These are phyloP conservation scores for Liopterus haemorrhoidalis DNA, from an alignment of 2,888 invertebrate genomes.

Conservation along the genomic window DNA sequence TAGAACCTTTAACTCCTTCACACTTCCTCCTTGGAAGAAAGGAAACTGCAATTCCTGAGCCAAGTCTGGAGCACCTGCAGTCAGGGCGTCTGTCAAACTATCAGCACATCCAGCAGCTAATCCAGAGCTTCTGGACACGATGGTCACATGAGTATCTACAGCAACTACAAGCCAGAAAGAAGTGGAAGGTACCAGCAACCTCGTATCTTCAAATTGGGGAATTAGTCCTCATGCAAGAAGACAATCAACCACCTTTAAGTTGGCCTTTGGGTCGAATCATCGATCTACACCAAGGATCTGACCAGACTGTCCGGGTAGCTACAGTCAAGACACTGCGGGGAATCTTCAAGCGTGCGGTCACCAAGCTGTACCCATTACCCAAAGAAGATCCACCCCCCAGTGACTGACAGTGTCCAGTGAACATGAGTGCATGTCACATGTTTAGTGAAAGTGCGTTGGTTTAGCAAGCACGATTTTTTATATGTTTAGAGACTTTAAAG, in stretches of 20 bases:
- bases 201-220: neutral
- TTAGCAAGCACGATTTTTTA: no score
- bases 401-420: no score
- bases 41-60: neutral
- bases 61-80: neutral
- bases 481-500: no score
- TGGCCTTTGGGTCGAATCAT: neutral
- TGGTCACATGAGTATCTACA: neutral
- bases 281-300: neutral
- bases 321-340: neutral
- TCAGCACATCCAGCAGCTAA: neutral
- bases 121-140: constrained; percentile 2
- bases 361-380: no score
- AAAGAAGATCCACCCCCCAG: no score
- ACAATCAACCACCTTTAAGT: neutral
- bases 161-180: neutral
- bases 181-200: neutral
- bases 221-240: neutral
- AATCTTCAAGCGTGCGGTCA: neutral
- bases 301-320: neutral
- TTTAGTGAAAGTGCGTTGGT: no score
- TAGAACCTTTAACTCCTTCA: neutral
- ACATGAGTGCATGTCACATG: no score
- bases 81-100: neutral
- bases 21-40: neutral